phyloP scores from a whole-genome alignment of 2,888 invertebrate species.

The Itoplectis maculator region DNA sequence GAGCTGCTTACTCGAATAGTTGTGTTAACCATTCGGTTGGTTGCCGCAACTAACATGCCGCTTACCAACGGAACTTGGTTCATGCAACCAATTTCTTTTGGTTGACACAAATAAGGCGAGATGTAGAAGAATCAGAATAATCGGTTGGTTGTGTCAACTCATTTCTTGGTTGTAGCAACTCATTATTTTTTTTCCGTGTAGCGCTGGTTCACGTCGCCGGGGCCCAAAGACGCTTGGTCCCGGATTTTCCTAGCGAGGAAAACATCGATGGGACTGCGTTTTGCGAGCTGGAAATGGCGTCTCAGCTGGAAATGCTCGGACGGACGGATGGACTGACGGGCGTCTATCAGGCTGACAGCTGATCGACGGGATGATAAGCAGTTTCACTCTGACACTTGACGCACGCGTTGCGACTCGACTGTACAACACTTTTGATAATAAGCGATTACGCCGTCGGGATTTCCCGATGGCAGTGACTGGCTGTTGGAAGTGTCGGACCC shows the following conservation, averaged over 20 bases:
- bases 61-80: no score
- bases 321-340: not conserved
- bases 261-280: not conserved
- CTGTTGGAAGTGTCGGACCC: not conserved
- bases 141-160: no score
- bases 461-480: not conserved
- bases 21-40: no score
- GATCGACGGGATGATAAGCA: slow-evolving; percentile 7
- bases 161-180: no score
- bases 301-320: no score
- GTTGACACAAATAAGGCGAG: no score
- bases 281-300: not conserved
- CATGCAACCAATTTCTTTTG: no score
- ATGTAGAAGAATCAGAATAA: no score
- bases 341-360: not conserved
- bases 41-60: no score
- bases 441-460: not conserved
- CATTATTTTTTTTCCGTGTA: no score
- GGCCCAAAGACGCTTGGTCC: not conserved
- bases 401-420: no score
- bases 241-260: not conserved
- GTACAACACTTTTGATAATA: not conserved
- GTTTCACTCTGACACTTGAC: not conserved
- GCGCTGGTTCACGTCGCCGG: slow-evolving; percentile 3
- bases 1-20: no score